Percentiles rank a stretch among this genome's conserved stretches.
Conservation (phyloP, 1,140 invertebrate species). For the Mizuhopecten yessoensis region DNA sequence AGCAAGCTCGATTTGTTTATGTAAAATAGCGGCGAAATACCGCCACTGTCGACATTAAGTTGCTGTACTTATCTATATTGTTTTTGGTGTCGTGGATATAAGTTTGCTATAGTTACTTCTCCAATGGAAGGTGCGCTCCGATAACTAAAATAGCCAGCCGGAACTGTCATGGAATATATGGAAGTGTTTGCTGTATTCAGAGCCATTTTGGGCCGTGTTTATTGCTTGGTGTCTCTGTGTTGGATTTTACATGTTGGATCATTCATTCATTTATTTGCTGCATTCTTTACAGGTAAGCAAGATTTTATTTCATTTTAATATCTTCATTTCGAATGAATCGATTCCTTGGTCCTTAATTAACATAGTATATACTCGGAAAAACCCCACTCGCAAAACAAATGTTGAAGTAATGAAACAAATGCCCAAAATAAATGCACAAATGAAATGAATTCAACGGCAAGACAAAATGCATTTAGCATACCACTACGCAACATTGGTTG, state of each 20-base stretch:
- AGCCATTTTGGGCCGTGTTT: not conserved
- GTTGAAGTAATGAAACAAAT: too few species aligned
- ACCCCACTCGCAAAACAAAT: too few species aligned
- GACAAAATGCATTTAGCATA: too few species aligned
- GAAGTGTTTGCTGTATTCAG: not conserved
- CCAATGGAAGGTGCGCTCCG: not conserved
- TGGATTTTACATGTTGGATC: constrained; percentile 27
- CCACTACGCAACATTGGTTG: too few species aligned
- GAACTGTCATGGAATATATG: constrained; percentile 20
- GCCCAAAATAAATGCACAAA: too few species aligned
- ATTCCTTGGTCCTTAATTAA: too few species aligned
- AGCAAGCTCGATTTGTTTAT: not conserved
- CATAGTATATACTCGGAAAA: too few species aligned
- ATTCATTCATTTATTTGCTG: constrained; percentile 17
- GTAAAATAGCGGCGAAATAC: not conserved
- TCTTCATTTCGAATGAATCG: too few species aligned
- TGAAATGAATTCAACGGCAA: too few species aligned
- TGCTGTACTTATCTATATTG: not conserved
- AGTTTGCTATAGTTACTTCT: not conserved
- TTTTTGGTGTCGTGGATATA: not conserved
- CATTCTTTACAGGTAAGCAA: not conserved
- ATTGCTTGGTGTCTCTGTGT: not conserved
- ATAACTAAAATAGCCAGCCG: not conserved
- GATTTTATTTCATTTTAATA: too few species aligned
- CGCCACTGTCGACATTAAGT: not conserved